Percentiles rank a stretch among this genome's conserved stretches.
phyloP scores from a whole-genome alignment of 2,797 vertebrate genomes.

The Premnoplex brunnescens region DNA sequence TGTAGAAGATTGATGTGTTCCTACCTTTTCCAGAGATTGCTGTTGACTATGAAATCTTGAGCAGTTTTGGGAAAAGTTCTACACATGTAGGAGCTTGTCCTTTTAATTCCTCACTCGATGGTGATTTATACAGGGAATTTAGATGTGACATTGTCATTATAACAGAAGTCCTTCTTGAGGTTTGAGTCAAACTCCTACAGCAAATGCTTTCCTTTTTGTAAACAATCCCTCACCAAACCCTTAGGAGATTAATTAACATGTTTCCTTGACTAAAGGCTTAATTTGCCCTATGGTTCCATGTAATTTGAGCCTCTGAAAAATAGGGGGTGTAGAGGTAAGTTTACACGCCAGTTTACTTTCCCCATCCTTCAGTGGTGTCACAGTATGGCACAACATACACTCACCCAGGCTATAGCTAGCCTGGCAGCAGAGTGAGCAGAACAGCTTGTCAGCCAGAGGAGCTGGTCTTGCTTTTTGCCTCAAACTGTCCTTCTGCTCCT shows the following conservation, averaged over 20 bases:
- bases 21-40: background rate
- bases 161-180: conserved; percentile 9
- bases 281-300: conserved; percentile 13
- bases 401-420: background rate
- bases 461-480: background rate
- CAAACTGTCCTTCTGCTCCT: background rate
- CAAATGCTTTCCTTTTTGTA: conserved; percentile 30
- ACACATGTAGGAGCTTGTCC: background rate
- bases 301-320: conserved; percentile 37
- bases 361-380: background rate
- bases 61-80: background rate
- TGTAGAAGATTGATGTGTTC: background rate
- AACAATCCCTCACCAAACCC: conserved; percentile 35
- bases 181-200: conserved; percentile 13
- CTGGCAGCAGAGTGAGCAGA: background rate
- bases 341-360: conserved; percentile 16
- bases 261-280: conserved; percentile 30
- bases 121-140: background rate
- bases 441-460: background rate
- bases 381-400: background rate
- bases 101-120: background rate
- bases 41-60: background rate
- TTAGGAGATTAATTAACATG: conserved; percentile 37
- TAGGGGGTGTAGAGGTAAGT: background rate
- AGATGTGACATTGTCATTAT: background rate